Evolutionary conservation across 2,888 invertebrate species (phyloP).

Genomic region (Hydropsyche betteni): DNA sequence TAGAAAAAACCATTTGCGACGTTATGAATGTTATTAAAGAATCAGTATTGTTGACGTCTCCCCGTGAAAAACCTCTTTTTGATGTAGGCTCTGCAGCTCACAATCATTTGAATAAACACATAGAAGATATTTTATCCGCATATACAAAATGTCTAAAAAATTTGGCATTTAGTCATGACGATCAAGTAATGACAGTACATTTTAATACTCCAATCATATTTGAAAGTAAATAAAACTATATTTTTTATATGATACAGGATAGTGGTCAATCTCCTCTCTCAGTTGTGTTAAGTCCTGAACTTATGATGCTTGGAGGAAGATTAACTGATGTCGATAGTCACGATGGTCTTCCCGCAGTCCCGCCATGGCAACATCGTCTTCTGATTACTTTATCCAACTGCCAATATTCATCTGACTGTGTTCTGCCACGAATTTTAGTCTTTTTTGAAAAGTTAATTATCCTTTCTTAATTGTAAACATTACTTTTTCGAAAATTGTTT

Average conservation of each 20-base stretch:
- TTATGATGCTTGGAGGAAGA: constrained; percentile 54
- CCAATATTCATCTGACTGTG: constrained; percentile 79
- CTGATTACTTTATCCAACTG: constrained; percentile 90
- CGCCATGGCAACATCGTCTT: constrained; percentile 81
- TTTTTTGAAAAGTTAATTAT: constrained; percentile 67
- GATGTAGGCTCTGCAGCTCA: constrained; percentile 59
- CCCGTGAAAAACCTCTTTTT: constrained; percentile 61
- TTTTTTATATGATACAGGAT: constrained; percentile 55
- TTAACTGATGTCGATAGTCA: constrained; percentile 53
- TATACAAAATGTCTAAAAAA: constrained; percentile 76
- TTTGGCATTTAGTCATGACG: constrained; percentile 75
- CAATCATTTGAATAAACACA: constrained; percentile 59
- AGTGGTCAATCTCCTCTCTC: constrained; percentile 59
- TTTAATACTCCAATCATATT: too few species aligned
- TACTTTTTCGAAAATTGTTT: neutral
- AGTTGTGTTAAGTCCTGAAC: constrained; percentile 59
- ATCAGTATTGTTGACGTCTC: constrained; percentile 59
- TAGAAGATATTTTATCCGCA: constrained; percentile 71
- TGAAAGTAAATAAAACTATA: neutral
- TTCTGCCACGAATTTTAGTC: constrained; percentile 76
- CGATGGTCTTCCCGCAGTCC: constrained; percentile 56
- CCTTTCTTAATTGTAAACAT: constrained; percentile 8
- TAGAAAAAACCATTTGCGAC: constrained; percentile 60
- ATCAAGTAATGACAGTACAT: constrained; percentile 61
- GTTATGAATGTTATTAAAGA: constrained; percentile 62